phyloP scores from a whole-genome alignment of 2,113 vertebrate genomes.

The Phoxinus phoxinus region DNA sequence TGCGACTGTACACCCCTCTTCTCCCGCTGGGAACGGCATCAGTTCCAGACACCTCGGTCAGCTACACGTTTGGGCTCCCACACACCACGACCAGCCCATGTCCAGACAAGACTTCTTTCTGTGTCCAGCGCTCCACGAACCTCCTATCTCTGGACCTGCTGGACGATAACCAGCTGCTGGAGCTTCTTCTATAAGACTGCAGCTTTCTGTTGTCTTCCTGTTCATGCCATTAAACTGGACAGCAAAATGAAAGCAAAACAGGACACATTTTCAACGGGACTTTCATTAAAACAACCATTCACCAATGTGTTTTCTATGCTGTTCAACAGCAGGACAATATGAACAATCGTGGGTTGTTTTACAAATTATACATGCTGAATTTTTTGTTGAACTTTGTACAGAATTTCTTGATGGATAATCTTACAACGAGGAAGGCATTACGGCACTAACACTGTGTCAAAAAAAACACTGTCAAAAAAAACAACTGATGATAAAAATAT shows the following conservation, averaged over 20 bases:
- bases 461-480: no score
- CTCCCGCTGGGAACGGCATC: conserved; percentile 63
- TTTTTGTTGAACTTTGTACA: neutral
- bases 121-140: conserved; percentile 79
- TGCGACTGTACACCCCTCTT: conserved; percentile 68
- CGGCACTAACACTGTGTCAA: neutral
- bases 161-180: conserved; percentile 77
- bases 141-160: conserved; percentile 81
- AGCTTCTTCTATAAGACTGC: conserved; percentile 80
- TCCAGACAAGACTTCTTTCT: conserved; percentile 79
- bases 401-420: neutral
- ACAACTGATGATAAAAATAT: neutral
- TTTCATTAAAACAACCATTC: neutral
- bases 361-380: neutral
- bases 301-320: neutral
- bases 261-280: neutral
- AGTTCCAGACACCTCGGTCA: conserved; percentile 76
- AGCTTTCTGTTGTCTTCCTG: neutral
- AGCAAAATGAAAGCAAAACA: no score
- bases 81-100: conserved; percentile 70
- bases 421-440: neutral
- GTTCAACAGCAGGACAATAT: neutral
- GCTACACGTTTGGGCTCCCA: conserved; percentile 79
- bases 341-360: neutral
- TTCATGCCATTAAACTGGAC: no score